These are phyloP conservation scores for Agonum fuliginosum DNA, from an alignment of 2,888 invertebrate genomes.

Conservation along the genomic window DNA sequence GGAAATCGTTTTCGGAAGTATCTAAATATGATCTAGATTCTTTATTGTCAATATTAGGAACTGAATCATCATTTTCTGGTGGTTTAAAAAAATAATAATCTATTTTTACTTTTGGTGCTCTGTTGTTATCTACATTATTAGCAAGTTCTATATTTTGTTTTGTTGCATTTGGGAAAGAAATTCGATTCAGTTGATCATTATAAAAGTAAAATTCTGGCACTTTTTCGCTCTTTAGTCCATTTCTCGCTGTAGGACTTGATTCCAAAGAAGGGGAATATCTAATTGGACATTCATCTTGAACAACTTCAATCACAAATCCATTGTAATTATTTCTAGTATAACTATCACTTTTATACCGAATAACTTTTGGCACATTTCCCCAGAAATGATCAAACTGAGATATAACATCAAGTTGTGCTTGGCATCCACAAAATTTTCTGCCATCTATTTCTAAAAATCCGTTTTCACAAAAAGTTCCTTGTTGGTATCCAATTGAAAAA, in stretches of 20 bases:
- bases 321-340: conserved; percentile 69
- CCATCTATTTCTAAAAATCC: conserved; percentile 77
- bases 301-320: conserved; percentile 76
- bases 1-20: conserved; percentile 58
- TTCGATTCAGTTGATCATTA: conserved; percentile 65
- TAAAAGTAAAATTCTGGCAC: conserved; percentile 61
- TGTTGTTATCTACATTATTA: conserved; percentile 36
- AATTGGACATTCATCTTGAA: conserved; percentile 75
- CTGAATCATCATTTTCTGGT: conserved; percentile 63
- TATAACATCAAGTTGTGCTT: conserved; percentile 71
- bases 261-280: conserved; percentile 65
- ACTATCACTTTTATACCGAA: conserved; percentile 72
- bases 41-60: conserved; percentile 1
- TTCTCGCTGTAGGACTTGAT: conserved; percentile 42
- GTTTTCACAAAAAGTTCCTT: conserved; percentile 70
- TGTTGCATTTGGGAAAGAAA: conserved; percentile 63
- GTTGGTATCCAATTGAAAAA: conserved; percentile 74
- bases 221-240: conserved; percentile 24
- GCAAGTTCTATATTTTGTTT: not conserved
- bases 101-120: conserved; percentile 62
- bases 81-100: conserved; percentile 68
- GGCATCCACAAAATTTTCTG: conserved; percentile 77
- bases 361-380: conserved; percentile 71
- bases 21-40: conserved; percentile 67
- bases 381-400: conserved; percentile 69